Evolutionary conservation across 2,113 vertebrate genomes (phyloP).

Genomic region (Uria lomvia): DNA sequence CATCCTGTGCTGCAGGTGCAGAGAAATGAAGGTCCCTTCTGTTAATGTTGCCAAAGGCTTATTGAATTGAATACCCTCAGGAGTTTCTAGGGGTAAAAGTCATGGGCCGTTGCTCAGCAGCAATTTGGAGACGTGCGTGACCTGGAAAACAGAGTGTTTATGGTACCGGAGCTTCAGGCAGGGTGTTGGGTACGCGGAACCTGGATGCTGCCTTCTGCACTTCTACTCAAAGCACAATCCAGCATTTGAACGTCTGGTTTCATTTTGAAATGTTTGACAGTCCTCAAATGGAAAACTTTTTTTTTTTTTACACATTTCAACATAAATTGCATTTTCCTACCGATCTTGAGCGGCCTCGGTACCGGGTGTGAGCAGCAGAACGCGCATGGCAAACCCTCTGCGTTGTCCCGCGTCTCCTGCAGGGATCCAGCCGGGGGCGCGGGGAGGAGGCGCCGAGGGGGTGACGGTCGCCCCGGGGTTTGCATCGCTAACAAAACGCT

Average conservation of each 20-base stretch:
- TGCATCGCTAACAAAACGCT: not conserved
- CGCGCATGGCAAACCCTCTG: accelerated
- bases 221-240: too few species aligned
- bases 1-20: accelerated
- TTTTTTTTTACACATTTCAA: not conserved
- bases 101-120: not conserved
- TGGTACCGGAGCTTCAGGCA: not conserved
- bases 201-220: not conserved
- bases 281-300: not conserved
- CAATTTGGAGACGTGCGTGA: not conserved
- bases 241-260: not conserved
- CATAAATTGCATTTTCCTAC: not conserved
- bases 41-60: too few species aligned
- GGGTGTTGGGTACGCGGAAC: not conserved
- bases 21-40: not conserved
- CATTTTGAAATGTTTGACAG: not conserved
- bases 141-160: accelerated
- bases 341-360: too few species aligned
- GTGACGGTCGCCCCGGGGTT: not conserved
- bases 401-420: not conserved
- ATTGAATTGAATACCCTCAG: accelerated
- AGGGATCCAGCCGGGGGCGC: not conserved
- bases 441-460: not conserved
- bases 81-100: not conserved
- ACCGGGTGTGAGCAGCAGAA: not conserved